Evolutionary conservation across 2,113 vertebrate species (phyloP).

Genomic region (Callospermophilus lateralis): DNA sequence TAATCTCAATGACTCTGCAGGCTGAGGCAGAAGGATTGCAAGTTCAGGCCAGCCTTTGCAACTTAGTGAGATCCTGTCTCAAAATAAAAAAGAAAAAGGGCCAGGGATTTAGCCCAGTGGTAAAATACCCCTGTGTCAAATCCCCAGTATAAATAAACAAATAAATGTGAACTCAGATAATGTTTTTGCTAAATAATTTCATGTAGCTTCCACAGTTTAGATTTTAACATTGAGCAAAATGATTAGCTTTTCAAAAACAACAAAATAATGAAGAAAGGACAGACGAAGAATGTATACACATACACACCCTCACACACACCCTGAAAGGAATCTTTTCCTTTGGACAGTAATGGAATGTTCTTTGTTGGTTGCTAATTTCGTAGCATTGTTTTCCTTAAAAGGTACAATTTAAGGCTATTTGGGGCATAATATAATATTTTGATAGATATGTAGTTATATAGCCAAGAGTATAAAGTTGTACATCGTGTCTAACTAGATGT

Average conservation of each 20-base stretch:
- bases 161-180: background rate
- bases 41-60: too few relatives aligned
- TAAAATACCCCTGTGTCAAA: too few relatives aligned
- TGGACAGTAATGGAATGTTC: slow-evolving; percentile 47
- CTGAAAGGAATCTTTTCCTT: slow-evolving; percentile 20
- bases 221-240: slow-evolving; percentile 39
- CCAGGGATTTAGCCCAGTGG: too few relatives aligned
- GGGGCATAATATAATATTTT: background rate
- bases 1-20: too few relatives aligned
- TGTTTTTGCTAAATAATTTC: slow-evolving; percentile 7
- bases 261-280: background rate
- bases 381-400: background rate
- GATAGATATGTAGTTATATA: background rate
- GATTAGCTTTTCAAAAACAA: slow-evolving; percentile 3
- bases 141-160: too few relatives aligned
- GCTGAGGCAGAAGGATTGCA: too few relatives aligned
- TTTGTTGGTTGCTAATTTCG: background rate
- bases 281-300: background rate
- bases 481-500: background rate
- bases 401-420: background rate
- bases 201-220: background rate
- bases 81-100: too few relatives aligned
- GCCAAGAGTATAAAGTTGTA: background rate
- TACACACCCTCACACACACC: background rate
- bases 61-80: too few relatives aligned